Base-by-base conservation (phyloP, 2,888 invertebrate genomes). In the Drosophila formosana region DNA sequence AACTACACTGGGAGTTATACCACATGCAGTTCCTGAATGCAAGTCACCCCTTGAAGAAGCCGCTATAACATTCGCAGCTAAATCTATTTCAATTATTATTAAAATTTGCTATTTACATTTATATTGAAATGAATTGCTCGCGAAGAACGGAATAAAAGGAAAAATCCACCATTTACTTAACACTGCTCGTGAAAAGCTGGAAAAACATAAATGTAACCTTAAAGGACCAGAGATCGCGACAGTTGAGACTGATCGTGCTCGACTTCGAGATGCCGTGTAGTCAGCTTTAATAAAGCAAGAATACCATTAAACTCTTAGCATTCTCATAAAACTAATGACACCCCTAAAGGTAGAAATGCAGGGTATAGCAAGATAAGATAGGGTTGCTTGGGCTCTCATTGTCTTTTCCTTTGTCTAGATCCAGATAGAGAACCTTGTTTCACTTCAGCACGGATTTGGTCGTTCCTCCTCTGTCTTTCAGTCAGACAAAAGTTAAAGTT, bases 21-120 rank as follows among this genome's bases (percentile, higher is more conserved):
- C 89, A 62, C 87, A 84, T 72, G 68, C 83, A 75, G 72, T 88
- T 72, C 65, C 43, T 13, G 37, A 39, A 37, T 56, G 26, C 30
- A 28, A 47, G 47, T 58, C 67, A 71, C 62, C 80, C 80, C 55
- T 55, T 28, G 3, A 56, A 57, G 57, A 57, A 46, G 41, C 32
- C 49, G 53, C 32, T 26, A 25, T 5, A 43, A 34, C 46, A 52
- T 72, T 62, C 66, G 60, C 43, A 28, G 46, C 45, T 45, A 69
- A 75, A 89, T 61, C 61, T 74, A 87, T 88, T 88, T 89, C 85
- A 89, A 88, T 88, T 89, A 88, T 89, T 77, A 87, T 89, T 83
- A 81, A 86, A 87, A 89, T 86, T 85, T 83, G 43, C 61, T 86
- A 90, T 90, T 90, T 90, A 89, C 91, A 90, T 90, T 90, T 90